These are phyloP conservation scores for Lepidurus apus DNA, from an alignment of 1,140 invertebrate species.

Conservation along the genomic window DNA sequence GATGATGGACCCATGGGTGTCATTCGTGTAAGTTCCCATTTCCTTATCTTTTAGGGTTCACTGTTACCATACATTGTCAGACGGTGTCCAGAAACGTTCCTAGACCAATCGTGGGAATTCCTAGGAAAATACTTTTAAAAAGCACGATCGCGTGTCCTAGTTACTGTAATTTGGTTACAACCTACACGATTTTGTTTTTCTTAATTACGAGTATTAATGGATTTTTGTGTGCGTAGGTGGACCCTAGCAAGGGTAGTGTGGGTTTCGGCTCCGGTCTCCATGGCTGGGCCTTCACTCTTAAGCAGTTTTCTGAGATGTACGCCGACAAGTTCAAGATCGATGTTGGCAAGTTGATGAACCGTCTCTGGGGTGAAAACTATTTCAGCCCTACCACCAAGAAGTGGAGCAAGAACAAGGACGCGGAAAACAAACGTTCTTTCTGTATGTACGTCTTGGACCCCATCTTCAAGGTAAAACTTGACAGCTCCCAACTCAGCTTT, in stretches of 20 bases:
- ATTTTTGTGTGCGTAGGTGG: constrained; percentile 48
- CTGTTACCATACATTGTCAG: constrained; percentile 39
- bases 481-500: background rate
- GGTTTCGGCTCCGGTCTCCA: constrained; percentile 99
- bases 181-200: background rate
- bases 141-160: too few species aligned
- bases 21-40: constrained; percentile 58
- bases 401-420: constrained; percentile 87
- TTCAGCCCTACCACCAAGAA: constrained; percentile 97
- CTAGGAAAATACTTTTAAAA: background rate
- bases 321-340: constrained; percentile 98
- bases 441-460: constrained; percentile 97
- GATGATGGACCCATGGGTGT: constrained; percentile 98
- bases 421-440: constrained; percentile 92
- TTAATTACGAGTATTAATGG: constrained; percentile 40
- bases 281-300: constrained; percentile 99
- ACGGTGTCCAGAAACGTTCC: constrained; percentile 27
- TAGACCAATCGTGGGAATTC: background rate
- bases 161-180: background rate
- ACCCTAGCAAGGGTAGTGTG: constrained; percentile 95
- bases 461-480: constrained; percentile 79
- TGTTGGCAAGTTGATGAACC: constrained; percentile 93
- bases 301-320: constrained; percentile 99
- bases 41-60: constrained; percentile 39
- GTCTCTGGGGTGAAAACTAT: constrained; percentile 96